These are phyloP conservation scores for Cyrtonyx montezumae DNA, from an alignment of 2,113 vertebrate species.

Conservation along the genomic window DNA sequence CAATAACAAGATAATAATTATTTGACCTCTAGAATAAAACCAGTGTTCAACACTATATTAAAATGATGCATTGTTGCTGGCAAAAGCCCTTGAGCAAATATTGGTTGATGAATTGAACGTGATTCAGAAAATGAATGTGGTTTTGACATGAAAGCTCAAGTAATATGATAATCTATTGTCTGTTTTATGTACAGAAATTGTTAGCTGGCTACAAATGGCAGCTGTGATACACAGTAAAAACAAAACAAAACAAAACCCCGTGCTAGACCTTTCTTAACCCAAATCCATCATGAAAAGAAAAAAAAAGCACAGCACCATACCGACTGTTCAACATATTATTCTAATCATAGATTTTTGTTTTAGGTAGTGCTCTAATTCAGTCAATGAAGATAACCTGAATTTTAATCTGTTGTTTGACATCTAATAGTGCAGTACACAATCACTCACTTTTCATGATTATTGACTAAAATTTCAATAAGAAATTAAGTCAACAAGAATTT, in stretches of 20 bases:
- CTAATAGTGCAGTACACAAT: slow-evolving; percentile 61
- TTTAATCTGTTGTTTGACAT: slow-evolving; percentile 76
- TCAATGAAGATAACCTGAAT: slow-evolving; percentile 78
- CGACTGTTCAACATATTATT: slow-evolving; percentile 70
- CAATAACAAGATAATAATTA: slow-evolving; percentile 57
- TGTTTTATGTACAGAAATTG: slow-evolving; percentile 65
- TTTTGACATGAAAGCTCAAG: slow-evolving; percentile 65
- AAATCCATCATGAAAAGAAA: slow-evolving; percentile 21
- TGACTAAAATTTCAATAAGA: slow-evolving; percentile 78
- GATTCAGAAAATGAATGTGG: slow-evolving; percentile 67
- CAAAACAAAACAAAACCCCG: not conserved
- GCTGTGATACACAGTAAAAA: slow-evolving; percentile 45
- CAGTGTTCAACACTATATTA: slow-evolving; percentile 42
- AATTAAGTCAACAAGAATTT: slow-evolving; percentile 79
- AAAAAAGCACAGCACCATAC: not conserved
- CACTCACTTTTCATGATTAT: slow-evolving; percentile 78
- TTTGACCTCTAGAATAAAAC: slow-evolving; percentile 47
- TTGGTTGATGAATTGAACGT: slow-evolving; percentile 58
- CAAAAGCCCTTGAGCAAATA: slow-evolving; percentile 64
- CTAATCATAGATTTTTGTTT: slow-evolving; percentile 74
- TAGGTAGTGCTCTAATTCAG: slow-evolving; percentile 62
- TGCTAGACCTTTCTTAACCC: not conserved
- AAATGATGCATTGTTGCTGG: slow-evolving; percentile 51
- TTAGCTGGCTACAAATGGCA: slow-evolving; percentile 49
- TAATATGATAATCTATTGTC: slow-evolving; percentile 57